phyloP scores from a whole-genome alignment of 2,113 vertebrate species.

The Eurypyga helias region DNA sequence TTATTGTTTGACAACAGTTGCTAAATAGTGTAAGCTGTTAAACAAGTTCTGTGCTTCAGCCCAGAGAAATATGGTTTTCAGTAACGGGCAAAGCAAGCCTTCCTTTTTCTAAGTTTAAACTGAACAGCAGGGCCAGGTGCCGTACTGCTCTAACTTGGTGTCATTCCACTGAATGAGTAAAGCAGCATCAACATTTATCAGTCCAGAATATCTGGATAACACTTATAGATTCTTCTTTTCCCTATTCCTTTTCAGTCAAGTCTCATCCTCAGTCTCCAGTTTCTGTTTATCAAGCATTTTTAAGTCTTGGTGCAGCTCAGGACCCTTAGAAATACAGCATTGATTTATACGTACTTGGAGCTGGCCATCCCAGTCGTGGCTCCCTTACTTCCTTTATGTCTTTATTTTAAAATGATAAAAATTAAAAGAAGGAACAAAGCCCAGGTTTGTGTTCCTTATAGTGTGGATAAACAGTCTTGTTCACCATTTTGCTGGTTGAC shows the following conservation, averaged over 20 bases:
- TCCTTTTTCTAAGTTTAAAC: background rate
- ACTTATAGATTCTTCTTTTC: background rate
- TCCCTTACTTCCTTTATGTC: background rate
- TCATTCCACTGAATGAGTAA: background rate
- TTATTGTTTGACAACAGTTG: background rate
- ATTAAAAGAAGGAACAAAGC: background rate
- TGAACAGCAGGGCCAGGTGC: background rate
- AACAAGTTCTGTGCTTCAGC: background rate
- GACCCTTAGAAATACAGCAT: background rate
- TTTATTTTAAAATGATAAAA: background rate
- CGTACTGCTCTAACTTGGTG: background rate
- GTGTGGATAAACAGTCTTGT: background rate
- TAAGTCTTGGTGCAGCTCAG: background rate
- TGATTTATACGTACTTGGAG: background rate
- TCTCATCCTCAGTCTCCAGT: background rate
- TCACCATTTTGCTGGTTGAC: background rate
- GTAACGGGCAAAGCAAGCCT: background rate
- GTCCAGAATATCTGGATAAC: background rate
- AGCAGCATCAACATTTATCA: background rate
- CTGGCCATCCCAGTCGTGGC: background rate
- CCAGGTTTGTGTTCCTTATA: background rate
- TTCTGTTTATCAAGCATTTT: background rate
- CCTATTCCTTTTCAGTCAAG: background rate
- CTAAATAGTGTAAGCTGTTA: constrained; percentile 7
- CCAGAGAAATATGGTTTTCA: background rate